A percentile compares a stretch with the other conserved stretches of the same genome.
phyloP scores from a whole-genome alignment of 1,140 invertebrate genomes.

The Heliconius nattereri region DNA sequence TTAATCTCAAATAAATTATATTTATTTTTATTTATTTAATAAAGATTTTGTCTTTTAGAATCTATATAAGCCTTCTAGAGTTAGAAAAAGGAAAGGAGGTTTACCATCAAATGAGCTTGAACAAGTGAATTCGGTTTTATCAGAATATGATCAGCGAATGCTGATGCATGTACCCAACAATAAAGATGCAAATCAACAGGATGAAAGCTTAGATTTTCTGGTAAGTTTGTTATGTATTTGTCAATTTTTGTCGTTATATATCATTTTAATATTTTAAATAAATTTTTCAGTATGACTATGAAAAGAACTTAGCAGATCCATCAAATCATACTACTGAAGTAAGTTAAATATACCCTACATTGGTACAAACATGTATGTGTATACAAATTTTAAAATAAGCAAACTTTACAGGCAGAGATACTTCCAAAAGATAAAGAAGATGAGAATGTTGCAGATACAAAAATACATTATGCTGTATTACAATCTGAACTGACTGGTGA shows the following conservation, averaged over 20 bases:
- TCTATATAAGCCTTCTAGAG: slow-evolving; percentile 75
- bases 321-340: slow-evolving; percentile 70
- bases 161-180: slow-evolving; percentile 68
- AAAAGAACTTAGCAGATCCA: slow-evolving; percentile 72
- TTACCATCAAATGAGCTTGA: slow-evolving; percentile 68
- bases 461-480: slow-evolving; percentile 73
- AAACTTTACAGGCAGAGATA: slow-evolving; percentile 55
- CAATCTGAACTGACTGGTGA: slow-evolving; percentile 75
- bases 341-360: slow-evolving; percentile 38
- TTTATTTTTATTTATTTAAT: background rate
- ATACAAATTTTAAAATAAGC: background rate
- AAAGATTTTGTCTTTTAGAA: slow-evolving; percentile 55
- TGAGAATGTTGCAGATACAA: slow-evolving; percentile 54
- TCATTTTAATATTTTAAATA: background rate
- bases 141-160: slow-evolving; percentile 75
- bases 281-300: slow-evolving; percentile 74
- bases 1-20: too few relatives aligned
- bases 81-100: slow-evolving; percentile 69
- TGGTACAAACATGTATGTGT: background rate
- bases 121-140: slow-evolving; percentile 74
- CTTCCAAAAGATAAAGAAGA: slow-evolving; percentile 48
- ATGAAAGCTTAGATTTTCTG: slow-evolving; percentile 75
- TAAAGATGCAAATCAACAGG: slow-evolving; percentile 59
- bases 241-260: background rate
- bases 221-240: slow-evolving; percentile 45